Conservation (phyloP, 2,797 vertebrate genomes). For the Balearica regulorum region DNA sequence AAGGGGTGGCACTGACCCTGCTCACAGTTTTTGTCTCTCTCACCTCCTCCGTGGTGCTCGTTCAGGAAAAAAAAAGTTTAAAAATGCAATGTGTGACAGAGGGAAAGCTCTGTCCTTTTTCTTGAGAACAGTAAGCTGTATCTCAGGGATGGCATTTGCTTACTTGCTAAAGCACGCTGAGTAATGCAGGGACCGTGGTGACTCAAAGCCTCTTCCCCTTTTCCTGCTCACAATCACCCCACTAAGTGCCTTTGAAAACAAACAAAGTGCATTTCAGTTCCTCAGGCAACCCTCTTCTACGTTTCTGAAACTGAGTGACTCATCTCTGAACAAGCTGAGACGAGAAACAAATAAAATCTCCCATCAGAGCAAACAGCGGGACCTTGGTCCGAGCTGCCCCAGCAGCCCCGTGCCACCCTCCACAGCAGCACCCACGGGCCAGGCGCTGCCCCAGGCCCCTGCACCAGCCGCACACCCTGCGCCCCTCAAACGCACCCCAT, state of each 20-base stretch:
- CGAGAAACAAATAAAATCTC: background rate
- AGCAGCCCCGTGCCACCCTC: accelerated
- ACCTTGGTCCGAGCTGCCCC: accelerated
- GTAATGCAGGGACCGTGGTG: background rate
- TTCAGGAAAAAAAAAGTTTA: background rate
- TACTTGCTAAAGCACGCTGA: background rate
- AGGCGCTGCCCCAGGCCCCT: background rate
- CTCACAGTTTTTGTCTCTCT: background rate
- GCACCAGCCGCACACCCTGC: too few relatives aligned
- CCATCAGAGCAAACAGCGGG: accelerated
- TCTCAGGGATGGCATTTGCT: background rate
- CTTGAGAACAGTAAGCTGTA: background rate
- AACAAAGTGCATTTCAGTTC: constrained; percentile 14
- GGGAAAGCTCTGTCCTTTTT: background rate
- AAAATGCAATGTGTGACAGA: accelerated
- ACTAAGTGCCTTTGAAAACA: background rate
- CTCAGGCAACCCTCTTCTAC: background rate
- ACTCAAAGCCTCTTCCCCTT: constrained; percentile 50
- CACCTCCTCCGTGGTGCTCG: background rate
- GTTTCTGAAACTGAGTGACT: constrained; percentile 1
- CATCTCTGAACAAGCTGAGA: background rate
- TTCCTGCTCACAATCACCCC: constrained; percentile 36
- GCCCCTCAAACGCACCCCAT: background rate
- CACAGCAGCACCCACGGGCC: background rate
- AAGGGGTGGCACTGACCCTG: background rate